Base-by-base conservation (phyloP, 2,113 vertebrate genomes). In the Chamaea fasciata region DNA sequence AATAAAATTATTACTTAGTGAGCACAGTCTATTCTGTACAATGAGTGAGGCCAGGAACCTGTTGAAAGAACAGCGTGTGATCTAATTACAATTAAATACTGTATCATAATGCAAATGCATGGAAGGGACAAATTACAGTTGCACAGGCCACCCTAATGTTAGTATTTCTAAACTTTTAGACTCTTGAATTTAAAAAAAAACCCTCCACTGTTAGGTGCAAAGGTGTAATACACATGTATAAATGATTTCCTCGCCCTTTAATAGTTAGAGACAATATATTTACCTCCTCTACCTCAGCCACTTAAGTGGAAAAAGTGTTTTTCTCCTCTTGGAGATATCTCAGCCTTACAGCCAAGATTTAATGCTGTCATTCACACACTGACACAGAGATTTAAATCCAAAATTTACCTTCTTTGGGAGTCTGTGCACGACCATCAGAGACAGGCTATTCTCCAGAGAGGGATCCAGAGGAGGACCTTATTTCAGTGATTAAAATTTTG, bases 1-100 rank as follows among this genome's bases (percentile, higher is more conserved):
- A 96, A 96, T 87, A 67, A 55, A 91, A 86, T 91, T 83, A 63
- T 89, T 94, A 49, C 83, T 78, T 56, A 78, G 76, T 49, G 65
- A 94, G 70, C 47, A 39, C 42, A 44, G 73, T 47, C 80, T 78
- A 31, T 81, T 89, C 56, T 64, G 64, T 52, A 60, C 69, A 75
- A 71, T 14, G 35, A 89, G 88, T 3, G 31, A 89, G 83, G 89
- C 83, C 5, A 4, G 62, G 91, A 92, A 76, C 85, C 85, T 95
- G 82, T 79, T 8, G 20, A 50, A 93, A 56, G 82, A 91, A 35
- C 91, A 94, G 94, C 8, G 0, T 93, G 91, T 47, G 76, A 83
- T 63, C 89, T 71, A 68, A 89, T 94, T 81, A 84, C 76, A 78
- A 63, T 84, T 94, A 87, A 95, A 68, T n/a, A 84, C 64, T 52